These are phyloP conservation scores for Zaprionus obscuricornis DNA, from an alignment of 2,888 invertebrate genomes.

Conservation along the genomic window DNA sequence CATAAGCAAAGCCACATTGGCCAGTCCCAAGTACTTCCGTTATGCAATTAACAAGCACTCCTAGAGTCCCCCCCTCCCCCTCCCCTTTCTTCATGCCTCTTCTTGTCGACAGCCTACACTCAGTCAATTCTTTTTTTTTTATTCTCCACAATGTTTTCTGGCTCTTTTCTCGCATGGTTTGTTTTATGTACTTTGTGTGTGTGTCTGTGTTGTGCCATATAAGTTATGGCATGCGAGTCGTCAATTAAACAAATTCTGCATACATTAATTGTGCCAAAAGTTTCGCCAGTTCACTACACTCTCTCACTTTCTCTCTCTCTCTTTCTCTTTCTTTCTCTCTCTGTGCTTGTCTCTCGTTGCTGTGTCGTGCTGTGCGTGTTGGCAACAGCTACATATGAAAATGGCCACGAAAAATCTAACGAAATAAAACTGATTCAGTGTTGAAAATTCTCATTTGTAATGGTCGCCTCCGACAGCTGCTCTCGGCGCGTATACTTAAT, in stretches of 20 bases:
- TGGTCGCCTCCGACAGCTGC: slow-evolving; percentile 45
- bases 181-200: slow-evolving; percentile 5
- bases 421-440: slow-evolving; percentile 31
- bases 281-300: no score
- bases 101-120: no score
- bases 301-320: no score
- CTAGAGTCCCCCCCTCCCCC: background rate
- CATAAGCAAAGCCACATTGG: background rate
- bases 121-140: no score
- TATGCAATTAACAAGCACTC: slow-evolving; percentile 54
- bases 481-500: slow-evolving; percentile 59
- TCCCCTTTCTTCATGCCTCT: no score
- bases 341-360: no score
- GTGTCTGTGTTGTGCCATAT: slow-evolving; percentile 13
- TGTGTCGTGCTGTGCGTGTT: slow-evolving; percentile 21
- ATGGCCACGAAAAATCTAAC: no score
- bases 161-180: background rate
- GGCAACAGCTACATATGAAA: slow-evolving; percentile 29
- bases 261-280: slow-evolving; percentile 73
- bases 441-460: slow-evolving; percentile 55
- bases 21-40: slow-evolving; percentile 23
- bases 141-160: background rate
- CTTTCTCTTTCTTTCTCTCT: no score
- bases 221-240: slow-evolving; percentile 68
- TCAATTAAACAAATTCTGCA: slow-evolving; percentile 78